Evolutionary conservation across 2,113 vertebrate species (phyloP).

Genomic region (Ochotona princeps): DNA sequence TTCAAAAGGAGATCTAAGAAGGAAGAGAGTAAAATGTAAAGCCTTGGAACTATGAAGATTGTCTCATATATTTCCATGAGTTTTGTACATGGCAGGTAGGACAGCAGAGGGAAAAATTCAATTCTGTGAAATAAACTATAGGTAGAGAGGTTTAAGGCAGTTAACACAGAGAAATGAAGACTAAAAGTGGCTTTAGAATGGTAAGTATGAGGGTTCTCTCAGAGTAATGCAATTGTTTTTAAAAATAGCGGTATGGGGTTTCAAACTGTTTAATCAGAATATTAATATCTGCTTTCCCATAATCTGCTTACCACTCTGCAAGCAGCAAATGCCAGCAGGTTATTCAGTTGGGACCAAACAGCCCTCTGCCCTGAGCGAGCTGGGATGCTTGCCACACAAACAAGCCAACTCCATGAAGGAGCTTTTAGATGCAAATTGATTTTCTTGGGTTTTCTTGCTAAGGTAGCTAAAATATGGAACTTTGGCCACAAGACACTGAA

Average conservation of each 20-base stretch:
- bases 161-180: not conserved
- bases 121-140: not conserved
- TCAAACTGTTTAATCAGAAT: constrained; percentile 72
- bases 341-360: constrained; percentile 81
- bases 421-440: constrained; percentile 85
- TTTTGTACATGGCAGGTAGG: not conserved
- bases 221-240: constrained; percentile 53
- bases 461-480: constrained; percentile 83
- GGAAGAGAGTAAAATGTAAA: not conserved
- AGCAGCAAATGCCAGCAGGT: constrained; percentile 75
- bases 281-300: constrained; percentile 74
- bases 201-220: not conserved
- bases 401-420: constrained; percentile 84
- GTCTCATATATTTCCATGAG: not conserved
- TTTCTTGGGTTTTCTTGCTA: constrained; percentile 82
- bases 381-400: constrained; percentile 82
- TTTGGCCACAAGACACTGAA: constrained; percentile 66
- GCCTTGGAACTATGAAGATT: not conserved
- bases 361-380: constrained; percentile 81
- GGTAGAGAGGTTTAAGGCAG: constrained; percentile 27
- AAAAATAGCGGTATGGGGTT: constrained; percentile 55
- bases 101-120: not conserved
- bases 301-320: constrained; percentile 74
- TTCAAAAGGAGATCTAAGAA: constrained; percentile 31
- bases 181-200: constrained; percentile 18